Conservation (phyloP, 2,888 invertebrate genomes). For the Blastobasis adustella region DNA sequence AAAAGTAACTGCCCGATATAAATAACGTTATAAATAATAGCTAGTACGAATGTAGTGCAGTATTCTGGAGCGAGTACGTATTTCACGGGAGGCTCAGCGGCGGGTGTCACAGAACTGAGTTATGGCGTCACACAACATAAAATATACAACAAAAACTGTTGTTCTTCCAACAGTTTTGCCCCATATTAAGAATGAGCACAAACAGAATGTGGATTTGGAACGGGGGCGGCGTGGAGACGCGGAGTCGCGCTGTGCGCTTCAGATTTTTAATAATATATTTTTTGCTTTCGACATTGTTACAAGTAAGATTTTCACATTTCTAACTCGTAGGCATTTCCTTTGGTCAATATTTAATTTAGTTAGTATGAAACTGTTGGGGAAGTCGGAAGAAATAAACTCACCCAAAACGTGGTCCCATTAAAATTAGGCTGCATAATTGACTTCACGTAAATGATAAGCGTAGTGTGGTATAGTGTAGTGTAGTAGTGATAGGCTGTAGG, state of each 20-base stretch:
- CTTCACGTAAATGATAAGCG: too few relatives aligned
- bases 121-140: slow-evolving; percentile 72
- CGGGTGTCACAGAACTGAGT: slow-evolving; percentile 57
- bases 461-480: too few relatives aligned
- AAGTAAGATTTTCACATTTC: background rate
- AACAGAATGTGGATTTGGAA: slow-evolving; percentile 70
- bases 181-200: slow-evolving; percentile 74
- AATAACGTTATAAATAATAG: slow-evolving; percentile 52
- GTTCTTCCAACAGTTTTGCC: slow-evolving; percentile 73
- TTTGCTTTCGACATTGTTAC: background rate
- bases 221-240: slow-evolving; percentile 20
- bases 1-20: slow-evolving; percentile 60
- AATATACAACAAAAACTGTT: slow-evolving; percentile 73
- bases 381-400: too few relatives aligned
- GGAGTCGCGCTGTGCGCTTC: slow-evolving; percentile 31
- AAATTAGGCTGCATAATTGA: too few relatives aligned
- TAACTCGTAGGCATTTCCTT: background rate
- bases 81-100: slow-evolving; percentile 57
- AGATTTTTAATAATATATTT: slow-evolving; percentile 6
- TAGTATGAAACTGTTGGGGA: too few relatives aligned
- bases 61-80: slow-evolving; percentile 41
- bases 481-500: too few relatives aligned
- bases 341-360: background rate
- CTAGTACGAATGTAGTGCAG: slow-evolving; percentile 30
- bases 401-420: too few relatives aligned